Evolutionary conservation across 1,140 invertebrate species (phyloP).

Genomic region (Pomacea maculata): DNA sequence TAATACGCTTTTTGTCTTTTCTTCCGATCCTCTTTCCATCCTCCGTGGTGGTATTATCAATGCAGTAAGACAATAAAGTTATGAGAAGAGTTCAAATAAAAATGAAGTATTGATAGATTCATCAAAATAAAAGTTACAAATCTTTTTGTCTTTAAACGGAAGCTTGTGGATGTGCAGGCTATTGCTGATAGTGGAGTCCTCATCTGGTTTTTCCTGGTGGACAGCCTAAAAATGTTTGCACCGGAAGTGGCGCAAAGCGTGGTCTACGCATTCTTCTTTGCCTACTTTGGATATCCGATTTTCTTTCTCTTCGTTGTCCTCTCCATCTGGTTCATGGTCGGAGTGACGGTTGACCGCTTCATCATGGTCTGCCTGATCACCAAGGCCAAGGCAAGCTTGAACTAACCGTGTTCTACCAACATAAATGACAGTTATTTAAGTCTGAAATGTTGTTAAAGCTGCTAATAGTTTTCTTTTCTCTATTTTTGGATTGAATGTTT

Average conservation of each 20-base stretch:
- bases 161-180: conserved; percentile 20
- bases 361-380: conserved; percentile 53
- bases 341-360: conserved; percentile 53
- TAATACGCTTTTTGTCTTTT: neutral
- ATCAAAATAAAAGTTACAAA: too few relatives aligned
- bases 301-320: conserved; percentile 44
- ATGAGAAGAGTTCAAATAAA: too few relatives aligned
- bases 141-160: too few relatives aligned
- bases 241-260: conserved; percentile 32
- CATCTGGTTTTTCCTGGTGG: conserved; percentile 46
- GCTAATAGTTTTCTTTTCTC: too few relatives aligned
- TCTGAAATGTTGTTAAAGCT: too few relatives aligned
- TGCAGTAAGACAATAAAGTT: too few relatives aligned
- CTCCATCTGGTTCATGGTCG: conserved; percentile 55
- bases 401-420: too few relatives aligned
- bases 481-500: too few relatives aligned
- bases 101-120: too few relatives aligned
- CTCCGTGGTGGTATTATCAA: too few relatives aligned
- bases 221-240: conserved; percentile 34
- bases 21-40: too few relatives aligned
- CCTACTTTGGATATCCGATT: conserved; percentile 50
- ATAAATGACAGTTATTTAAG: too few relatives aligned
- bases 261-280: conserved; percentile 44
- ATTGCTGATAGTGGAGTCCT: conserved; percentile 42
- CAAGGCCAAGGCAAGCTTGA: conserved; percentile 41